A percentile compares a stretch with the other conserved stretches of the same genome.
phyloP scores from a whole-genome alignment of 1,140 invertebrate species.

The Eufriesea mexicana region DNA sequence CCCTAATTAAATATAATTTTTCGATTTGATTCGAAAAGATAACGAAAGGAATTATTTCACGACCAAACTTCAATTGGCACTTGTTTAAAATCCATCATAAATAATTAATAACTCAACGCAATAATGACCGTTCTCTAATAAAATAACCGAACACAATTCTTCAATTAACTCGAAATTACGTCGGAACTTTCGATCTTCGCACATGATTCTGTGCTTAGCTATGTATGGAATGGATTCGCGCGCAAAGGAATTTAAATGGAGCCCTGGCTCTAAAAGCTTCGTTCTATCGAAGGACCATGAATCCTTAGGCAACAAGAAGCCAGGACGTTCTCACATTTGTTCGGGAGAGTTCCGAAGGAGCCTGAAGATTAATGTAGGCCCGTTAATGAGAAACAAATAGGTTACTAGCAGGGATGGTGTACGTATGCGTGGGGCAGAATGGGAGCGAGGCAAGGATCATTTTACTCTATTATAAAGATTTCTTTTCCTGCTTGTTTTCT shows the following conservation, averaged over 20 bases:
- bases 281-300: background rate
- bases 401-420: constrained; percentile 34
- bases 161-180: too few relatives aligned
- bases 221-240: background rate
- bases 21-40: too few relatives aligned
- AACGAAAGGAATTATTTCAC: too few relatives aligned
- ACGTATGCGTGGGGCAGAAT: constrained; percentile 11
- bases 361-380: constrained; percentile 78
- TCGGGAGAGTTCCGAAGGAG: constrained; percentile 31
- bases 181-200: too few relatives aligned
- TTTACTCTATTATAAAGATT: constrained; percentile 29
- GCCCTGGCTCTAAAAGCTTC: background rate
- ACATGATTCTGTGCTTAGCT: background rate
- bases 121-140: too few relatives aligned
- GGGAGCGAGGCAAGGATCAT: constrained; percentile 19
- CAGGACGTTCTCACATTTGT: constrained; percentile 64
- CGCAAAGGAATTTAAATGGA: background rate
- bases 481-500: constrained; percentile 24
- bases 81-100: too few relatives aligned
- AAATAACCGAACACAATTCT: too few relatives aligned
- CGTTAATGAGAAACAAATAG: constrained; percentile 81
- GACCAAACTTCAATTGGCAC: too few relatives aligned
- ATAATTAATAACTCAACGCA: too few relatives aligned
- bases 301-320: constrained; percentile 64
- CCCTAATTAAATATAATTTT: too few relatives aligned